Evolutionary conservation across 2,888 invertebrate species (phyloP), one percentile per base, ranked within the genome.

Genomic region (Dendrolimus pini): DNA sequence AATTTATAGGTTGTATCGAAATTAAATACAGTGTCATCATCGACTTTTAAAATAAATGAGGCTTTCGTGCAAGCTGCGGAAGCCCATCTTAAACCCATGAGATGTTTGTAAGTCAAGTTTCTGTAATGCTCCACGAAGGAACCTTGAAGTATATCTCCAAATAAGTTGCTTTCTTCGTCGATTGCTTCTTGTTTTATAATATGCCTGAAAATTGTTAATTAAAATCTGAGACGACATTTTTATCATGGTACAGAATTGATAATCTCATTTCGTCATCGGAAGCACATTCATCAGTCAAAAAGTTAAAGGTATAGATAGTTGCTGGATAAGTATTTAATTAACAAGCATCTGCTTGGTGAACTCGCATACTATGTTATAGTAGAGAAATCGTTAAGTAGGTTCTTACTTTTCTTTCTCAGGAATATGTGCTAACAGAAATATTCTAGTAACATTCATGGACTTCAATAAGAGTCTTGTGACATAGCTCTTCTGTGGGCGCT

Each of bases 1-100:
- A 77, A 68, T 47, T 72, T 62, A 58, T 78, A 67, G 52, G 82
- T 81, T 61, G 92, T 91, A 66, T 93, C 93, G 41, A 96, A 80
- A 78, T 96, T 94, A 14, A 95, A 92, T 6, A 95, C 93, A 55
- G 94, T 94, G 72, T 96, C 96, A 75, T 96, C 96, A 74, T 97
- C 96, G 81, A 95, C 93, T 92, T 97, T 96, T 41, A 96, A 89
- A 41, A 96, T 89, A 68, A 92, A 95, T 60, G 92, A 89, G 1
- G 93, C 91, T 10, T 89, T 82, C 1, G 71, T 72, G 70, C 96
- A 96, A 68, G 89, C 85, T 12, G 83, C 83, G 0, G 92, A 84
- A 0, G 93, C 94, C 96, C 96, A 97, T 67, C 93, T 92, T 52
- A 96, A 77, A 0, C 96, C 96, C 96, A 96, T 96, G 0, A 95